Evolutionary conservation across 35 echinoderm and acorn worm genomes (phyloP), one percentile per base, ranked within the genome.

Genomic region (Heliocidaris erythrogramma): DNA sequence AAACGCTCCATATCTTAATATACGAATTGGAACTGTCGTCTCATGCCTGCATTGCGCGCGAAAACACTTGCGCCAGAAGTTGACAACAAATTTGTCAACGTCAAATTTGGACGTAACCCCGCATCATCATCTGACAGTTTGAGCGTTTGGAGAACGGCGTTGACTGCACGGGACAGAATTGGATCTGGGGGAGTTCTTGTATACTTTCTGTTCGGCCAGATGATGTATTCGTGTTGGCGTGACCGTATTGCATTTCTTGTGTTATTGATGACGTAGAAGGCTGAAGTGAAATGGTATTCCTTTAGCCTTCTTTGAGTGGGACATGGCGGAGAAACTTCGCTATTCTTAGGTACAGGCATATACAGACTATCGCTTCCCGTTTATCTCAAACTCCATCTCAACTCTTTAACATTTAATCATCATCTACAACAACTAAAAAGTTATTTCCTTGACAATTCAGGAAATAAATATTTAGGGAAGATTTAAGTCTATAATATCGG

Each of bases 71-170:
- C 30, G 47, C 87, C 87, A 89, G 32, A 89, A 89, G 87, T 89
- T 89, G 87, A 89, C 87, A 89, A 89, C 87, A 89, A 89, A 89
- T 89, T 89, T 89, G 87, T 89, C 87, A 89, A 89, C 87, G 87
- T 89, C 87, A 89, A 48, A 89, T 89, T 47, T 89, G 31, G 87
- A 48, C 24, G 87, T 47, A 48, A 89, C 87, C 47, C 31, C 47
- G 31, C 87, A 89, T 89, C 47, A 48, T 89, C 87, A 89, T 27
- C 65, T 78, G 65, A 78, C 65, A 78, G 65, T 78, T 78, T 78
- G 65, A 27, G 65, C 65, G 27, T 78, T 78, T 78, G 65, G 17
- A 78, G 65, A 78, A 78, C 65, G 65, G 21, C 7, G 65, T 78
- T 78, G 65, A 78, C 65, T 78, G 17, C 27, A 18, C 65, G 21